Conservation (phyloP, 2,888 invertebrate genomes). For the Nasonia oneida region DNA sequence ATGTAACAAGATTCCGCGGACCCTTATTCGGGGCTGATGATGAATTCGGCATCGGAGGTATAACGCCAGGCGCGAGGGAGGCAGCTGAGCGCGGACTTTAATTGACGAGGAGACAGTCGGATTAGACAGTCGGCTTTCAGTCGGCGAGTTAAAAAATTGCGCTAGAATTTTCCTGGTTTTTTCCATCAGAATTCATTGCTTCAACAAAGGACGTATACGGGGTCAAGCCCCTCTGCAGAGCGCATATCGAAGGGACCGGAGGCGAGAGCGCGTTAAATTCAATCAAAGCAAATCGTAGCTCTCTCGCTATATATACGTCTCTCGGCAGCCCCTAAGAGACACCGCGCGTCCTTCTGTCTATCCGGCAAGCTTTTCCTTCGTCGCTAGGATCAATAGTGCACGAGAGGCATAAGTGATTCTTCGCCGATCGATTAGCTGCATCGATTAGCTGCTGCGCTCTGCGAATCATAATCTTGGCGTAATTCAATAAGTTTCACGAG, state of each 20-base stretch:
- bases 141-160: not conserved
- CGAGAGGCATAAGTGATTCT: too few species aligned
- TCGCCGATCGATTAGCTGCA: too few species aligned
- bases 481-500: not conserved
- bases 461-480: not conserved
- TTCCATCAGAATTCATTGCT: not conserved
- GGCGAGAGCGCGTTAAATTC: slow-evolving; percentile 24
- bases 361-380: not conserved
- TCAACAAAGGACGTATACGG: not conserved
- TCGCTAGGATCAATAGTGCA: too few species aligned
- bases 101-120: slow-evolving; percentile 42
- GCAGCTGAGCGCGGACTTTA: not conserved
- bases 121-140: not conserved
- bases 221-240: not conserved
- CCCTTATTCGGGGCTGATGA: too few species aligned
- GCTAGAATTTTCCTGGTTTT: not conserved
- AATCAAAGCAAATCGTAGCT: slow-evolving; percentile 41
- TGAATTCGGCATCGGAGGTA: too few species aligned
- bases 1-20: not conserved
- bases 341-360: not conserved
- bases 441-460: too few species aligned
- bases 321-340: not conserved
- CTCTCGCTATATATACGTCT: too few species aligned
- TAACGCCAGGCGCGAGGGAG: not conserved
- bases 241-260: not conserved